These are phyloP conservation scores for Zygothrica quintamaculata DNA, from an alignment of 2,888 invertebrate genomes.

Conservation along the genomic window DNA sequence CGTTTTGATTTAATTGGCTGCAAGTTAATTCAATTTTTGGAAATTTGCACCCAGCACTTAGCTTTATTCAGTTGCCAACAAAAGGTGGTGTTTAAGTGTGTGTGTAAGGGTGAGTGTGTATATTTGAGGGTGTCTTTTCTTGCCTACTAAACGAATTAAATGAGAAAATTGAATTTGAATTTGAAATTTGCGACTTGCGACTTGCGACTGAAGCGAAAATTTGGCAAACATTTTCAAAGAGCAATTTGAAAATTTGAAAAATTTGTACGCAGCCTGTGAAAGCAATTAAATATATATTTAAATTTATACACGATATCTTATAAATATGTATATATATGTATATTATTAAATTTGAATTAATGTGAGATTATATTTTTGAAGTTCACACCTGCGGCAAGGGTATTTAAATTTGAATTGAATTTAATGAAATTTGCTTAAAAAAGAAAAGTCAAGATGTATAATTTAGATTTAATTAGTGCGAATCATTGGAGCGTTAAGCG, in stretches of 20 bases:
- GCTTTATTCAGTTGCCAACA: slow-evolving; percentile 3
- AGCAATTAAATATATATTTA: slow-evolving; percentile 75
- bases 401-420: slow-evolving; percentile 36
- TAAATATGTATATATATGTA: slow-evolving; percentile 9
- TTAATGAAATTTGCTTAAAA: slow-evolving; percentile 27
- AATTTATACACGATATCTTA: slow-evolving; percentile 55
- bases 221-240: slow-evolving; percentile 23
- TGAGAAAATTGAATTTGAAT: slow-evolving; percentile 51
- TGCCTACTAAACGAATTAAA: slow-evolving; percentile 53
- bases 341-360: slow-evolving; percentile 45
- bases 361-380: slow-evolving; percentile 49
- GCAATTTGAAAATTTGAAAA: slow-evolving; percentile 18
- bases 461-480: slow-evolving; percentile 66
- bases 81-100: neutral
- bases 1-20: slow-evolving; percentile 77
- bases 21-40: slow-evolving; percentile 70
- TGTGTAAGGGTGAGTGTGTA: slow-evolving; percentile 9
- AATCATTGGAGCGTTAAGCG: slow-evolving; percentile 56
- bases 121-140: slow-evolving; percentile 3
- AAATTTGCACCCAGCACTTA: slow-evolving; percentile 37
- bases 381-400: slow-evolving; percentile 5
- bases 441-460: slow-evolving; percentile 43
- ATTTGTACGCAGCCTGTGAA: slow-evolving; percentile 7
- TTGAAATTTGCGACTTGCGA: slow-evolving; percentile 38
- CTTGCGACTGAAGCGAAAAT: slow-evolving; percentile 19